Evolutionary conservation across 1,140 invertebrate genomes (phyloP), one percentile per base, ranked within the genome.

Genomic region (Mamestra configurata): DNA sequence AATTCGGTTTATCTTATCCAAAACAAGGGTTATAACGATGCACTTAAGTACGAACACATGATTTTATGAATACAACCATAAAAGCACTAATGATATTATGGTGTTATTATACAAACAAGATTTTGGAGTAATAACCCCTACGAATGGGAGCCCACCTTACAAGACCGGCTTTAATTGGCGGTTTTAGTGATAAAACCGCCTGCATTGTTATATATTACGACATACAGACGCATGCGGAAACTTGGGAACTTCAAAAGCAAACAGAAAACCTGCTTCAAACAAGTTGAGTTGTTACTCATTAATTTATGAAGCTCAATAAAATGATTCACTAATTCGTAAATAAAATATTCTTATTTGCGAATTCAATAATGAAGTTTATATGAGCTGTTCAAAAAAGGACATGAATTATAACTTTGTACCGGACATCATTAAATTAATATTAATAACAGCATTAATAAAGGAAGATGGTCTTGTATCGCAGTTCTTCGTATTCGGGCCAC

Each of bases 1-100:
- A 89, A 90, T 87, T 82, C 61, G 18, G 76, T 82, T 89, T 90
- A 93, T 93, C 90, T 93, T 89, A 92, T 91, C 92, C 70, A 37
- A 81, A 87, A 91, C 90, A 92, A 86, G 83, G 79, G 71, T 77
- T 85, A 84, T 91, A 90, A 91, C 80, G 89, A 91, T 84, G 89
- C 89, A 88, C 86, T 90, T 88, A 88, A 82, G 77, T 77, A 80
- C 68, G 82, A 81, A 82, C 83, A 84, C 83, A 84, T 79, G 83
- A 80, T 81, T 89, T 91, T 93, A 90, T 89, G 86, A 89, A 89
- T 88, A 90, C 84, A 85, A 77, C 83, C 68, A 88, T 92, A 88
- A 93, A 92, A 85, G 40, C 75, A 61, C 51, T 88, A 89, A 87
- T 90, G 85, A 86, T 87, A 81, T 89, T 86, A 84, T 84, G 66